Evolutionary conservation across 2,888 invertebrate species (phyloP), one percentile per base, ranked within the genome.

Genomic region (Drosophila buzzatii): DNA sequence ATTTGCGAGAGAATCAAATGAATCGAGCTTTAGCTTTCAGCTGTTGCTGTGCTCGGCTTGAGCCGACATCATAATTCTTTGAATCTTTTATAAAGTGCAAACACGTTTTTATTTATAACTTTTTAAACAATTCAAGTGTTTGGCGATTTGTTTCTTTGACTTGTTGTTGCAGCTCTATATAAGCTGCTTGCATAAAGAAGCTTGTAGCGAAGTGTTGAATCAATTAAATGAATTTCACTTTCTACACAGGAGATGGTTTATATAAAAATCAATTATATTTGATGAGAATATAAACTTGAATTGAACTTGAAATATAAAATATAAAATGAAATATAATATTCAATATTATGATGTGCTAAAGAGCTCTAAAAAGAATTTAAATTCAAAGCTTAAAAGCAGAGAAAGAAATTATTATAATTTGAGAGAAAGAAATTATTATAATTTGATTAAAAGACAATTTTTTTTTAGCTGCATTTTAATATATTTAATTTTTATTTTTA

Each of bases 261-360:
- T 14, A 14, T 7, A 14, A 23, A 45, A 45, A 3, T 23, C 14
- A 20, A 45, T 45, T 45, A 14, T 14, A 14, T 23, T 45, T 7
- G 23, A 45, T 3, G 6, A 0, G 16, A 8, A 27, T 9, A 8
- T 47, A 27, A 47, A 16, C 23, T 45, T 7, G 23, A 14, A 16
- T 31, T 49, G 27, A 49, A 31, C 31, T 49, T n/a, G 47, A 31
- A n/a, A 45, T 14, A 16, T 47, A 14, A 31, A n/a, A 45, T 14
- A 16, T 47, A 14, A 6, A 37, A 14, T 27, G 47, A n/a, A 27
- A 45, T 20, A 14, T 27, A 16, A 45, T 16, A 27, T 27, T 0
- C n/a, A 47, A 49, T 16, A 45, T 16, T 45, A 45, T n/a, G 10
- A 49, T 18, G 49, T 49, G 49, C 2, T 49, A 49, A 49, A n/a